These are phyloP conservation scores for Drosophila ohnishii DNA, from an alignment of 1,140 invertebrate species.

Conservation along the genomic window DNA sequence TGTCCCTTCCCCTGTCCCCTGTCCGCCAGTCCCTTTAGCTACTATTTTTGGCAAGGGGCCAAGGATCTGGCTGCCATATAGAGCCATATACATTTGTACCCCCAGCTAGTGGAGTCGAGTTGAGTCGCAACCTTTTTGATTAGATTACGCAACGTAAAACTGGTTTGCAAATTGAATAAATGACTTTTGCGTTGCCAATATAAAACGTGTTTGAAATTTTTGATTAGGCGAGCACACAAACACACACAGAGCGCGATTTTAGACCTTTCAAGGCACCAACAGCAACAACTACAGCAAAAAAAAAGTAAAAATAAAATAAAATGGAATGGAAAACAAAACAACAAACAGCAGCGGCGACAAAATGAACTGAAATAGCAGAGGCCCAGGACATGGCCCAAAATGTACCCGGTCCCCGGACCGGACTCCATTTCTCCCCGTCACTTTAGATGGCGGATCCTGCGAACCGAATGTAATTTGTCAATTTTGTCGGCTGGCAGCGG, in stretches of 20 bases:
- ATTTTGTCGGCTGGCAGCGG: conserved; percentile 53
- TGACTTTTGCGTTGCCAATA: conserved; percentile 81
- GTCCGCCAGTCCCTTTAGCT: not conserved
- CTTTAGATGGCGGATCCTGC: conserved; percentile 39
- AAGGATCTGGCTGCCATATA: conserved; percentile 42
- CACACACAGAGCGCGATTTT: conserved; percentile 41
- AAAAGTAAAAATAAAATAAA: conserved; percentile 17
- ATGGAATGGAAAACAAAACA: conserved; percentile 45
- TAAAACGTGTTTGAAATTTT: conserved; percentile 81
- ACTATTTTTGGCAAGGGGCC: conserved; percentile 55
- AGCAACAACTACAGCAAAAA: not conserved
- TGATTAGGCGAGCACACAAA: conserved; percentile 67
- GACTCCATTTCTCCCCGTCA: conserved; percentile 26
- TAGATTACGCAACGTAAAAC: conserved; percentile 80
- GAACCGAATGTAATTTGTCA: conserved; percentile 75
- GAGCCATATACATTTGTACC: conserved; percentile 53
- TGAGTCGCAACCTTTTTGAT: conserved; percentile 72
- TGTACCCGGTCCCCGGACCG: conserved; percentile 5
- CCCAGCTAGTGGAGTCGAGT: conserved; percentile 31
- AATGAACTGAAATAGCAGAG: conserved; percentile 47
- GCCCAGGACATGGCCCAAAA: conserved; percentile 32
- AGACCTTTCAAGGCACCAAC: conserved; percentile 27
- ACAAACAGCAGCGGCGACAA: conserved; percentile 44
- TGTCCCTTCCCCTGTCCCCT: not conserved
- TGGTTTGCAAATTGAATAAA: conserved; percentile 82